A percentile compares a stretch with the other conserved stretches of the same genome.
Evolutionary conservation across 2,113 vertebrate species (phyloP).

Genomic region (Engraulis encrasicolus): DNA sequence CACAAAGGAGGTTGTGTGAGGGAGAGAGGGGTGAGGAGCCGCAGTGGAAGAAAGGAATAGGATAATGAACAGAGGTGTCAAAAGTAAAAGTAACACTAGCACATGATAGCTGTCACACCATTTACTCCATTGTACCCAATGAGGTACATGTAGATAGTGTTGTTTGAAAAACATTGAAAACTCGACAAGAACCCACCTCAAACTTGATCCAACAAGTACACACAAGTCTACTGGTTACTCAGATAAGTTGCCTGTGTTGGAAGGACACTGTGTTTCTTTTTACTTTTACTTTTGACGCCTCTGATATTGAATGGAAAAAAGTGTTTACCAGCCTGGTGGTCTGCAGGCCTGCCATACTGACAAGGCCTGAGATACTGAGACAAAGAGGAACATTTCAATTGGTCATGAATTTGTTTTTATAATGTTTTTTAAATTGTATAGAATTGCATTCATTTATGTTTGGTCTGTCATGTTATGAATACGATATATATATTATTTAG

Average conservation of each 20-base stretch:
- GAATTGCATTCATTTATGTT: slow-evolving; percentile 14
- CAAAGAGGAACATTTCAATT: slow-evolving; percentile 25
- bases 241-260: no score
- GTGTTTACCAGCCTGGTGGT: neutral
- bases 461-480: slow-evolving; percentile 29
- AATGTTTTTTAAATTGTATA: slow-evolving; percentile 30
- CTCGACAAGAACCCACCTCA: no score
- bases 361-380: slow-evolving; percentile 13
- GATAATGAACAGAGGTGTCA: no score
- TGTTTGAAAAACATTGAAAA: no score
- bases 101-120: no score
- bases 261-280: no score
- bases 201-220: no score
- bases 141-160: no score
- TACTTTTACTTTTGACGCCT: no score
- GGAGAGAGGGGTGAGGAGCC: slow-evolving; percentile 6
- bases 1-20: slow-evolving; percentile 74
- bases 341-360: neutral
- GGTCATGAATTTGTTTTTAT: slow-evolving; percentile 4
- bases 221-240: no score
- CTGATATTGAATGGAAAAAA: neutral
- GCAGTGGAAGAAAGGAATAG: neutral
- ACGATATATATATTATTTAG: neutral
- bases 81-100: no score
- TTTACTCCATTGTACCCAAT: no score